phyloP scores from a whole-genome alignment of 2,113 vertebrate genomes.

The Burhinus bistriatus region DNA sequence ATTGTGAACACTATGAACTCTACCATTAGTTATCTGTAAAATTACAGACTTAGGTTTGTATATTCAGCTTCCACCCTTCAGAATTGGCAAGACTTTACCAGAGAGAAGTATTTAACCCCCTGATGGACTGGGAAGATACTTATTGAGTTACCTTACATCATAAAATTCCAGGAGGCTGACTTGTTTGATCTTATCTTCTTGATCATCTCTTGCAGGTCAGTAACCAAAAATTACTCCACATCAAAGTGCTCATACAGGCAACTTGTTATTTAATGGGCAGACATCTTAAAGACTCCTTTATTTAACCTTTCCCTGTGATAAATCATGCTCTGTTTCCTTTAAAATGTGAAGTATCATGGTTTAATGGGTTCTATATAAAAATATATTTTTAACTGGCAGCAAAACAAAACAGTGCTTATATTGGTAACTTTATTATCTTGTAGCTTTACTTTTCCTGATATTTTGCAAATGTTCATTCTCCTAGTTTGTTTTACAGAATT shows the following conservation, averaged over 20 bases:
- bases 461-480: neutral
- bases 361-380: neutral
- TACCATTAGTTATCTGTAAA: neutral
- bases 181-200: conserved; percentile 31
- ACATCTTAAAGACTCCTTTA: conserved; percentile 15
- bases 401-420: neutral
- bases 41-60: neutral
- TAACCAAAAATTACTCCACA: conserved; percentile 34
- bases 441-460: neutral
- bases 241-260: conserved; percentile 5
- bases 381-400: neutral
- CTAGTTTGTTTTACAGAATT: neutral
- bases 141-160: neutral
- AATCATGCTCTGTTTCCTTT: neutral
- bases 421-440: neutral
- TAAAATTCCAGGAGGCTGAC: neutral
- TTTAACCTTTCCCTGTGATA: neutral
- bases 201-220: conserved; percentile 15
- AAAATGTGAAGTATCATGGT: neutral
- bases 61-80: neutral
- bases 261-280: conserved; percentile 6
- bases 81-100: neutral
- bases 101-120: neutral
- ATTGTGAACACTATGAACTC: neutral
- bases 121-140: neutral